Base-by-base conservation (phyloP, 2,797 vertebrate genomes). In the Selene dorsalis region DNA sequence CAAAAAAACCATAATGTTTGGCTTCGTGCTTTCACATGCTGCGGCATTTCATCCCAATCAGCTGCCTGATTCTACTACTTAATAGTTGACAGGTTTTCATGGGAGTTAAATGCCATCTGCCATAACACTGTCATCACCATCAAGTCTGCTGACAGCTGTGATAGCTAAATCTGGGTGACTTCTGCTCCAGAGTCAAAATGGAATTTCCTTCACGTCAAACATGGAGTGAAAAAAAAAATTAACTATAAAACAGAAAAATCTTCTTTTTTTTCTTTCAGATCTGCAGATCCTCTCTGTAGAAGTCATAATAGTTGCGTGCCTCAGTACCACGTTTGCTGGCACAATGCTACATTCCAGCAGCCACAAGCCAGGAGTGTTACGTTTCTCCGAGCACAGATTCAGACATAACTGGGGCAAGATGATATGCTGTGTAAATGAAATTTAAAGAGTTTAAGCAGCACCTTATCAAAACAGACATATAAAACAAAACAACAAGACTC, bases 141-240 rank as follows among this genome's bases (percentile, higher is more conserved):
- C 64, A 57, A 45, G 61, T 82, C 81, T 41, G 57, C 81, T 80
- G 86, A 84, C 74, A 87, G 85, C 77, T 84, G 83, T 79, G 72
- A 90, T 76, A 65, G 88, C 80, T 87, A 90, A 82, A 90, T 88
- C 79, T 80, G 80, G 61, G 60, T 4, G 55, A 83, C 74, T 82
- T 84, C 69, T 55, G 72, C 58, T 80, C 59, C 64, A 69, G n/a
- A 45, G 73, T 73, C 53, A 63, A 88, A 86, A 69, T 20, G 56
- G 76, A 84, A 61, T 77, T 80, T 80, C 77, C 58, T 28, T 66
- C 62, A 67, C 3, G 62, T 87, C 75, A 84, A 56, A 67, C 26
- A 7, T 16, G 17, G 0, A 32, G 52, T 28, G 10, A 39, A 41
- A 62, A 82, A 17, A 64, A 30, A 17, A 64, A 30, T 30, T 3